A percentile compares a stretch with the other conserved stretches of the same genome.
phyloP scores from a whole-genome alignment of 2,797 vertebrate species.

The Hipposideros larvatus region DNA sequence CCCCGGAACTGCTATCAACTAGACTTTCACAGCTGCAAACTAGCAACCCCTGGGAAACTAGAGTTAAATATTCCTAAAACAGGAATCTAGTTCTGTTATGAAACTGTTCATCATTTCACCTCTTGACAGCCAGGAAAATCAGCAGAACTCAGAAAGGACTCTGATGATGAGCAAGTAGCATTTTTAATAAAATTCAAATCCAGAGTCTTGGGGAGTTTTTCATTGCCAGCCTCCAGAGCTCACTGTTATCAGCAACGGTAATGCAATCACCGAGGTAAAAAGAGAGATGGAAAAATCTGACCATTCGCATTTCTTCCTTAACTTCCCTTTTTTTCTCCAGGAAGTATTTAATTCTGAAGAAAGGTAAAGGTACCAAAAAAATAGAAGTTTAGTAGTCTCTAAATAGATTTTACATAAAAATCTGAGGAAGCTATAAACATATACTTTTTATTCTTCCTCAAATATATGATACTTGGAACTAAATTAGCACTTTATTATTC shows the following conservation, averaged over 20 bases:
- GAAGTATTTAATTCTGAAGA: constrained; percentile 55
- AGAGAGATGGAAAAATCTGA: background rate
- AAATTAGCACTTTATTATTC: constrained; percentile 69
- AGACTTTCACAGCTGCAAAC: constrained; percentile 65
- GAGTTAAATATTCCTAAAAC: constrained; percentile 80
- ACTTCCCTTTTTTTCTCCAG: background rate
- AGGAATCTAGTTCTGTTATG: constrained; percentile 82
- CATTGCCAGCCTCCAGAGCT: constrained; percentile 25
- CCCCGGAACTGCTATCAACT: background rate
- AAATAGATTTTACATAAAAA: constrained; percentile 46
- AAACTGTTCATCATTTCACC: constrained; percentile 81
- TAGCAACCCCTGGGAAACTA: constrained; percentile 71
- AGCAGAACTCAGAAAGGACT: constrained; percentile 75
- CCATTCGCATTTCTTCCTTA: constrained; percentile 42
- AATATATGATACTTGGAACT: constrained; percentile 9
- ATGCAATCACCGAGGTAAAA: constrained; percentile 32
- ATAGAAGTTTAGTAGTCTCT: constrained; percentile 18
- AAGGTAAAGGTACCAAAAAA: constrained; percentile 32
- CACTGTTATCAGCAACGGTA: constrained; percentile 40
- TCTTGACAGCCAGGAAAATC: constrained; percentile 77
- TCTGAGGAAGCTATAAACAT: background rate
- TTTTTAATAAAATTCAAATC: constrained; percentile 78
- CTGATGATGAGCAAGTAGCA: constrained; percentile 63
- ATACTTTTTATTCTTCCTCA: constrained; percentile 13
- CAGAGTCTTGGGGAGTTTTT: constrained; percentile 37